A percentile compares a stretch with the other conserved stretches of the same genome.
Conservation (phyloP, 2,888 invertebrate genomes). For the Tipula helvola region DNA sequence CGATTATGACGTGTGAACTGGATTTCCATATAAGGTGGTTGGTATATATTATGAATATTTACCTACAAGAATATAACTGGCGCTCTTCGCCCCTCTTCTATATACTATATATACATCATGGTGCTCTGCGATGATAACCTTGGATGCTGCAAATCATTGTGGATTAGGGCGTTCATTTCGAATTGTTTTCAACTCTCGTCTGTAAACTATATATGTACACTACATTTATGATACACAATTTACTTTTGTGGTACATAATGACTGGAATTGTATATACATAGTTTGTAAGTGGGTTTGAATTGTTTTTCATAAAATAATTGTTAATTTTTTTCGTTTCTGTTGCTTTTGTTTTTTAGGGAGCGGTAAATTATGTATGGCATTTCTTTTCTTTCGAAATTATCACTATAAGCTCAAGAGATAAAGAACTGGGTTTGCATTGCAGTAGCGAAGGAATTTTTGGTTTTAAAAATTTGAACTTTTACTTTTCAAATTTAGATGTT, state of each 20-base stretch:
- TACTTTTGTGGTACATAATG: neutral
- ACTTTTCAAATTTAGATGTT: neutral
- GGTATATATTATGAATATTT: neutral
- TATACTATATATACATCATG: neutral
- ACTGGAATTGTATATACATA: neutral
- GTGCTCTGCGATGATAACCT: neutral
- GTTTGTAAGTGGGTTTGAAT: neutral
- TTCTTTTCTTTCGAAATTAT: constrained; percentile 4
- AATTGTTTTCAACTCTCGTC: neutral
- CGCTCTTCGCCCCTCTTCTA: too few relatives aligned
- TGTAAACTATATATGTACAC: neutral
- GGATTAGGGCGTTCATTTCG: neutral
- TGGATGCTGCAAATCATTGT: neutral
- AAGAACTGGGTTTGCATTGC: neutral
- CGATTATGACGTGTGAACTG: neutral
- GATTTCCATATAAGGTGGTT: neutral
- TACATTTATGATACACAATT: neutral
- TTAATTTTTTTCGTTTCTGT: neutral
- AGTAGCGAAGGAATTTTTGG: neutral
- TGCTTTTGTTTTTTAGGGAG: neutral
- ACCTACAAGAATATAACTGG: too few relatives aligned
- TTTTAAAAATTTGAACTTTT: neutral
- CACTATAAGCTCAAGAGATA: neutral
- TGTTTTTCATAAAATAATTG: neutral
- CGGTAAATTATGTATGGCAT: constrained; percentile 4